These are phyloP conservation scores for Spodoptera picta DNA, from an alignment of 2,888 invertebrate genomes.

Conservation along the genomic window DNA sequence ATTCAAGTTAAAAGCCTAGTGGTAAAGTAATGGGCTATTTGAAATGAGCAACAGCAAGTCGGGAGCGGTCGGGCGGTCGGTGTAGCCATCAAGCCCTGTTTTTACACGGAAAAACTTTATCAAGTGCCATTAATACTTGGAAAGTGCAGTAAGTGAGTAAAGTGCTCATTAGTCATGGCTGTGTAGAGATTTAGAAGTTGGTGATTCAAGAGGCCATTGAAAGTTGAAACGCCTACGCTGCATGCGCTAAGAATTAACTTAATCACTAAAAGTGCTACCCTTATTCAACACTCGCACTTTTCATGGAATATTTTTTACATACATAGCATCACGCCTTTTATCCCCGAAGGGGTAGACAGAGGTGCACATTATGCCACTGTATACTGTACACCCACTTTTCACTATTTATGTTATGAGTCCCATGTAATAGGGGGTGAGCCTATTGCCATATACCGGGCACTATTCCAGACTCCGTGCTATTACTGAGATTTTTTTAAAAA, in stretches of 20 bases:
- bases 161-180: constrained; percentile 71
- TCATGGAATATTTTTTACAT: background rate
- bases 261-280: constrained; percentile 29
- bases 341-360: too few species aligned
- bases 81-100: constrained; percentile 57
- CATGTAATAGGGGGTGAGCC: too few species aligned
- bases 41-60: constrained; percentile 50
- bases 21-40: constrained; percentile 56
- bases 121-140: constrained; percentile 77
- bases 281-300: constrained; percentile 15
- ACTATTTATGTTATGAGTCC: too few species aligned
- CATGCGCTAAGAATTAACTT: constrained; percentile 37
- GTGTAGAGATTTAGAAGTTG: constrained; percentile 61
- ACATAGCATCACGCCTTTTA: too few species aligned
- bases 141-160: constrained; percentile 76
- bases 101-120: constrained; percentile 70
- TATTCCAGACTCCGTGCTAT: too few species aligned
- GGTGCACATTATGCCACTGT: too few species aligned
- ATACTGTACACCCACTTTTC: too few species aligned
- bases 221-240: constrained; percentile 50
- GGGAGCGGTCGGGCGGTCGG: constrained; percentile 39
- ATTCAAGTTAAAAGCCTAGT: constrained; percentile 47
- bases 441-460: too few species aligned
- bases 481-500: too few species aligned
- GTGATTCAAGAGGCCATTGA: constrained; percentile 47